Evolutionary conservation across 2,888 invertebrate genomes (phyloP).

Genomic region (Aphelenchoides bicaudatus): DNA sequence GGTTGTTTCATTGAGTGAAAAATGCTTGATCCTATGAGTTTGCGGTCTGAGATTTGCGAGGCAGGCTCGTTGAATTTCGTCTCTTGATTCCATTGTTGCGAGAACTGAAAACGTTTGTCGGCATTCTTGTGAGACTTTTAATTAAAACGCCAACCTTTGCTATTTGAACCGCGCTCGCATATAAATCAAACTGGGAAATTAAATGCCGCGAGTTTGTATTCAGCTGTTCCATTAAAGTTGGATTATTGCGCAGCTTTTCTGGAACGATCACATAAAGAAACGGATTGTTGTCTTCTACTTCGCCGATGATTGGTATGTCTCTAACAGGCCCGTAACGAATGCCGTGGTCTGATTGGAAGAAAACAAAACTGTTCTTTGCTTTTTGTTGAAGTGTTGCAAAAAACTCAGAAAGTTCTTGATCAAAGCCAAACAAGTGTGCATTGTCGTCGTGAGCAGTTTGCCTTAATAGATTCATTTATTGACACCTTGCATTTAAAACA

Average conservation of each 20-base stretch:
- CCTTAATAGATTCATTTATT: too few species aligned
- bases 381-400: too few species aligned
- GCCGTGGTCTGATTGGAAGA: conserved; percentile 14
- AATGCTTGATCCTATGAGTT: conserved; percentile 8
- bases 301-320: conserved; percentile 3
- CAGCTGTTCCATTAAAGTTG: conserved; percentile 4
- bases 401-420: too few species aligned
- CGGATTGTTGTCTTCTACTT: conserved; percentile 19
- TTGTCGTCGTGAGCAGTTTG: background rate
- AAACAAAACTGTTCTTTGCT: conserved; percentile 7
- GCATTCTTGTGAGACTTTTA: background rate
- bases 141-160: background rate
- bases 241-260: conserved; percentile 10
- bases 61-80: background rate
- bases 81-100: background rate
- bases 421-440: too few species aligned
- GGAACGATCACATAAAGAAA: conserved; percentile 2
- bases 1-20: conserved; percentile 20
- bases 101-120: background rate
- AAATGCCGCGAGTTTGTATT: conserved; percentile 2
- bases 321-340: background rate
- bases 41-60: background rate
- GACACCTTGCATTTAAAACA: too few species aligned
- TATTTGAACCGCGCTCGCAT: conserved; percentile 13
- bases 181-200: conserved; percentile 18